A percentile compares a stretch with the other conserved stretches of the same genome.
These are phyloP conservation scores for Archivesica marissinica DNA, from an alignment of 1,140 invertebrate species.

Conservation along the genomic window DNA sequence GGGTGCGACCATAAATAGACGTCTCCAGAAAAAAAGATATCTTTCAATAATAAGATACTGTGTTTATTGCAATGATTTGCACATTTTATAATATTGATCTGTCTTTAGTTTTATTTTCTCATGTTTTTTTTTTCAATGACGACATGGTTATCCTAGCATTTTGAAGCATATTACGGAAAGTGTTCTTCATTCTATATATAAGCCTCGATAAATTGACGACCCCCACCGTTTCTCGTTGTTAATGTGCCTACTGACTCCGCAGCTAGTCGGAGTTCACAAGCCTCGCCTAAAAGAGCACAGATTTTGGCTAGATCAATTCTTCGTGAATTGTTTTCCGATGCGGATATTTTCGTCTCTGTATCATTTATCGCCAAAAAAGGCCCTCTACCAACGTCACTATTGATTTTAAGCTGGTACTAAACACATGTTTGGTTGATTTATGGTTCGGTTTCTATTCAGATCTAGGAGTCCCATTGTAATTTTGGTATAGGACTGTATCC, in stretches of 20 bases:
- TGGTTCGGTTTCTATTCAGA: constrained; percentile 8
- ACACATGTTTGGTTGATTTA: constrained; percentile 50
- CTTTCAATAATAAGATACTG: too few relatives aligned
- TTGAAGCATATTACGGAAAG: too few relatives aligned
- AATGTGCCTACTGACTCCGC: neutral
- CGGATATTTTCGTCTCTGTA: constrained; percentile 33
- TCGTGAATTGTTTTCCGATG: constrained; percentile 54
- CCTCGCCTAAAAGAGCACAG: constrained; percentile 26
- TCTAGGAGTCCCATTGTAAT: constrained; percentile 14
- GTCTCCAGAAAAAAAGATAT: too few relatives aligned
- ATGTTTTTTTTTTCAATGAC: too few relatives aligned
- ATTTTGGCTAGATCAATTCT: constrained; percentile 49
- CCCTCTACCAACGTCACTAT: constrained; percentile 46
- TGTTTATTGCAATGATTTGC: too few relatives aligned
- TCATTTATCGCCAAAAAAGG: constrained; percentile 28
- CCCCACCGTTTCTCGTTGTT: neutral
- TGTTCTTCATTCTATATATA: too few relatives aligned
- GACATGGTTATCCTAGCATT: too few relatives aligned
- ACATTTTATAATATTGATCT: too few relatives aligned
- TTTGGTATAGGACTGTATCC: constrained; percentile 17
- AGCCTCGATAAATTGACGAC: neutral
- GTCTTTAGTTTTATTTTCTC: too few relatives aligned
- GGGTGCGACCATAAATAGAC: too few relatives aligned
- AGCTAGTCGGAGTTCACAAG: neutral
- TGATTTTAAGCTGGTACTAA: constrained; percentile 48